Base-by-base conservation (phyloP, 1,140 invertebrate genomes). In the Lordiphosa clarofinis region DNA sequence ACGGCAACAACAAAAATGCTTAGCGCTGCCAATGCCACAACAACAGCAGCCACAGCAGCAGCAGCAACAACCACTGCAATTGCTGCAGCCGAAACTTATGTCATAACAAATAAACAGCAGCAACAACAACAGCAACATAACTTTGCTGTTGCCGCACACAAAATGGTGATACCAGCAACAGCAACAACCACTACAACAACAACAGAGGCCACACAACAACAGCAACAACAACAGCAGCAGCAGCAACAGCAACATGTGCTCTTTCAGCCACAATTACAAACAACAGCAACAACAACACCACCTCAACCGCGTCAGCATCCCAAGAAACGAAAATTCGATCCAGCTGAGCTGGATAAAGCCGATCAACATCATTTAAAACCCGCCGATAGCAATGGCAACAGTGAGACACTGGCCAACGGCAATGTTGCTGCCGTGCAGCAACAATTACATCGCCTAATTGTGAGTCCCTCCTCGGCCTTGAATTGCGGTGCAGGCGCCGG, bases 301-400 rank as follows among this genome's bases (percentile, higher is more conserved):
- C 50, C 89, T 88, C 91, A 74, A 88, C 91, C 68, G 88, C 91
- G 93, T 46, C 95, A 94, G 88, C 91, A 96, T 89, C 95, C 96
- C 58, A 97, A 96, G 89, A 97, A 97, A 90, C 91, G 96, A 59
- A 96, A 96, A 90, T 96, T 95, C 81, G 93, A 95, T 91, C 94
- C 94, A 57, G 93, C 94, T 15, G 94, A 96, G 88, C 89, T 96
- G 52, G 95, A 96, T 89, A 94, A 95, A 72, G 79, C 87, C 87
- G 93, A 86, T 35, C 81, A 86, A 28, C 48, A 69, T 11, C 73
- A 71, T 3, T 73, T 28, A 28, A 62, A 74, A 60, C 63, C 56
- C 56, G 56, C 56, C 53, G 67, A 70, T 21, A 56, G 56, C 15
- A 70, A 82, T 67, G 66, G 60, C 24, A 70, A 56, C 33, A 72